Evolutionary conservation across 2,888 invertebrate genomes (phyloP), one percentile per base, ranked within the genome.

Genomic region (Chouioia cunea): DNA sequence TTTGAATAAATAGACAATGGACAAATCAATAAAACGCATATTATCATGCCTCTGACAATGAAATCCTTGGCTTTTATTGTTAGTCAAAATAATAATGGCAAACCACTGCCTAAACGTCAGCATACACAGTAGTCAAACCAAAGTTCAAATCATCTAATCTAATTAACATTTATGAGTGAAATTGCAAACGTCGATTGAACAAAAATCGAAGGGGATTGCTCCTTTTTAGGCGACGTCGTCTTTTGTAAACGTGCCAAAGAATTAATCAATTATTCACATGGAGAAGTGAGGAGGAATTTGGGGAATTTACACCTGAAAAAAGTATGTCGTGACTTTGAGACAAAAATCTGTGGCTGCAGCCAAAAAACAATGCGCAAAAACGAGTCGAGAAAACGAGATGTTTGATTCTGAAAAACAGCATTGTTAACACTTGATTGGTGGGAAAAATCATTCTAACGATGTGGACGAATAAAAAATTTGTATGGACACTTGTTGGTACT

Each of bases 91-190:
- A 52, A 56, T 18, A n/a, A n/a, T 47, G 54, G 6, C 52, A 56
- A 59, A 54, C 8, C 36, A 54, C 62, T 15, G 48, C 47, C 8
- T 50, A 59, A 69, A 71, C 59, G 67, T 52, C 59, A 68, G 23
- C 60, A 22, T 50, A 64, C 59, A 59, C 48, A 54, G 54, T 14
- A 27, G 50, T 47, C 20, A 66, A 57, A 67, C 52, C 67, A 57
- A 69, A 46, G 15, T 43, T 58, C 47, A 69, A 59, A 23, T 67
- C 43, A 2, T 54, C 63, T 72, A 65, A 52, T 58, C 54, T 72
- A 65, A 54, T 12, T 36, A 68, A 72, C 56, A 68, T 60, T 64
- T 54, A 48, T 46, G 18, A 56, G 4, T 52, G 18, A 64, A 46
- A 14, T 63, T 48, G 59, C 58, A 59, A 53, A 67, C 43, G 63